phyloP scores from a whole-genome alignment of 2,113 vertebrate genomes.

The Rhinolophus ferrumequinum region DNA sequence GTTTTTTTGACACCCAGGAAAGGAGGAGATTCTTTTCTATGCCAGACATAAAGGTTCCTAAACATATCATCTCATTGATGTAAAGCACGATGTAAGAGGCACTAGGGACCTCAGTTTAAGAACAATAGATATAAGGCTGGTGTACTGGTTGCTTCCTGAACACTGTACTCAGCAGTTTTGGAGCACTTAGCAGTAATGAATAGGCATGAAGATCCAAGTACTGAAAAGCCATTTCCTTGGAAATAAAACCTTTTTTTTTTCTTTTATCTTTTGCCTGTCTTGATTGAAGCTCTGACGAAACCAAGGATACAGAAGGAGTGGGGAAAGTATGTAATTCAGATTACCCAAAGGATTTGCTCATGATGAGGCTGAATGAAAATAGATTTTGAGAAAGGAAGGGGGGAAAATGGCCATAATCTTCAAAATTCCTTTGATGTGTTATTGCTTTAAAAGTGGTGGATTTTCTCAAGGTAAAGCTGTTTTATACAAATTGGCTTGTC shows the following conservation, averaged over 20 bases:
- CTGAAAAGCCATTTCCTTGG: constrained; percentile 31
- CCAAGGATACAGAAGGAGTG: constrained; percentile 5
- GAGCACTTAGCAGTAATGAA: constrained; percentile 60
- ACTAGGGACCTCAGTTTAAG: background rate
- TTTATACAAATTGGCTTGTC: background rate
- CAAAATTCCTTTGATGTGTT: constrained; percentile 27
- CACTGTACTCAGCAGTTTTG: constrained; percentile 56
- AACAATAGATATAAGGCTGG: constrained; percentile 42
- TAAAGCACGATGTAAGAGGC: constrained; percentile 60
- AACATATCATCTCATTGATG: background rate
- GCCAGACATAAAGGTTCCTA: background rate
- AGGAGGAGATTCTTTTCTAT: background rate
- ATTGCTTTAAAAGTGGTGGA: background rate
- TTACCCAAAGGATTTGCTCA: background rate
- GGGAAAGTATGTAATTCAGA: constrained; percentile 22
- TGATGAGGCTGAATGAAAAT: background rate
- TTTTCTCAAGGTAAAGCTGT: constrained; percentile 50
- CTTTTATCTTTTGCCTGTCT: constrained; percentile 40
- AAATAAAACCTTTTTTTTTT: constrained; percentile 47
- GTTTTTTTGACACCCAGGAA: background rate
- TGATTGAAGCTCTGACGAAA: constrained; percentile 25
- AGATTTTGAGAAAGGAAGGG: background rate
- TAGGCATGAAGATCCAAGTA: background rate
- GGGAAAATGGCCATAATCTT: background rate
- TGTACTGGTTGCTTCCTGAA: constrained; percentile 5